phyloP scores from a whole-genome alignment of 2,888 invertebrate species.

The Caenorhabditis angaria region DNA sequence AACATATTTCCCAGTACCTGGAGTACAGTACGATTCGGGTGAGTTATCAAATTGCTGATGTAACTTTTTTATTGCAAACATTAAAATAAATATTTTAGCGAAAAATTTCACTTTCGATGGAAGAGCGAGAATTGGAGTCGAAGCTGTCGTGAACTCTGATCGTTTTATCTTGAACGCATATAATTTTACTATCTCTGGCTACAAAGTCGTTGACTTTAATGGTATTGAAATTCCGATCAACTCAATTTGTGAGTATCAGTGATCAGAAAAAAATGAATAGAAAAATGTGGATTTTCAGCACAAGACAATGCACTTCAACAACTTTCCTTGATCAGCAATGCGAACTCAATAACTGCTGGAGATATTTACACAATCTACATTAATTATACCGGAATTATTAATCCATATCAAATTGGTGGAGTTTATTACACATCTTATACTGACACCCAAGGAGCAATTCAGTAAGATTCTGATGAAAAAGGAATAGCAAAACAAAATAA shows the following conservation, averaged over 20 bases:
- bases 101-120: constrained; percentile 56
- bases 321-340: constrained; percentile 34
- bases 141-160: constrained; percentile 23
- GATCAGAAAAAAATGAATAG: not conserved
- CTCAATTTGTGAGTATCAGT: constrained; percentile 19
- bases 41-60: constrained; percentile 18
- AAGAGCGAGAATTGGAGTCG: constrained; percentile 21
- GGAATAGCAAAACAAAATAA: not conserved
- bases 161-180: constrained; percentile 36
- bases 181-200: constrained; percentile 27
- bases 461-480: constrained; percentile 30
- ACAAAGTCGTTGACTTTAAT: constrained; percentile 11
- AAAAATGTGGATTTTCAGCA: constrained; percentile 20
- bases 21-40: constrained; percentile 40
- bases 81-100: constrained; percentile 26
- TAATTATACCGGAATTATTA: constrained; percentile 47
- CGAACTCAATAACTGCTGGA: constrained; percentile 25
- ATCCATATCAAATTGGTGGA: constrained; percentile 45
- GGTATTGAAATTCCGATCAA: constrained; percentile 26
- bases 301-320: constrained; percentile 33
- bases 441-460: constrained; percentile 26
- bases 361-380: constrained; percentile 35
- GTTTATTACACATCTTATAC: constrained; percentile 46
- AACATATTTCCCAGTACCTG: constrained; percentile 49
- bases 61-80: constrained; percentile 10